Percentiles rank a stretch among this genome's conserved stretches.
Evolutionary conservation across 2,888 invertebrate species (phyloP).

Genomic region (Cephus rjabovi): DNA sequence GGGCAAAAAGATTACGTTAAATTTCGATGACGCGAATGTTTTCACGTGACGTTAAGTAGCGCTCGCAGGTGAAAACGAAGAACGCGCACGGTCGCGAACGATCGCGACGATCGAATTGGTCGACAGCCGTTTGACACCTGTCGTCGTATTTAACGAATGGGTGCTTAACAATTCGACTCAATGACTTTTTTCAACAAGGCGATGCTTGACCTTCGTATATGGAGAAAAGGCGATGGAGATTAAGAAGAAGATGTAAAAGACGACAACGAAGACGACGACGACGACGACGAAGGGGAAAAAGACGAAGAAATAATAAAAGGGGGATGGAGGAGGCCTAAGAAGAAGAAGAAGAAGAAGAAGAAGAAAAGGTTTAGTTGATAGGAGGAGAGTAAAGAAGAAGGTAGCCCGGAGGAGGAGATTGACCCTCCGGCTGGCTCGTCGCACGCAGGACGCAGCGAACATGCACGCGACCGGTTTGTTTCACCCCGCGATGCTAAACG

Average conservation of each 20-base stretch:
- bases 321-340: constrained; percentile 22
- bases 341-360: constrained; percentile 25
- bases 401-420: constrained; percentile 53
- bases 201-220: constrained; percentile 36
- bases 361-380: not conserved
- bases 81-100: not conserved
- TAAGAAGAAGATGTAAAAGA: not conserved
- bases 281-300: constrained; percentile 12
- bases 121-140: not conserved
- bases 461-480: constrained; percentile 63
- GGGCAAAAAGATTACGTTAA: not conserved
- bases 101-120: constrained; percentile 1
- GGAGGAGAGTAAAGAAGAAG: constrained; percentile 18
- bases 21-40: not conserved
- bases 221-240: constrained; percentile 21
- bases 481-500: constrained; percentile 59
- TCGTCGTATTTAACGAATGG: not conserved
- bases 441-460: constrained; percentile 51
- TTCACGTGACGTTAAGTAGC: not conserved
- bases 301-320: constrained; percentile 28
- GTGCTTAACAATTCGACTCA: constrained; percentile 6
- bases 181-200: constrained; percentile 39
- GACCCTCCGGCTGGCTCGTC: constrained; percentile 59
- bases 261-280: not conserved
- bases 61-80: not conserved